Evolutionary conservation across 92 coral and sea anemone genomes (phyloP).

Genomic region (Epizoanthus ramosus): DNA sequence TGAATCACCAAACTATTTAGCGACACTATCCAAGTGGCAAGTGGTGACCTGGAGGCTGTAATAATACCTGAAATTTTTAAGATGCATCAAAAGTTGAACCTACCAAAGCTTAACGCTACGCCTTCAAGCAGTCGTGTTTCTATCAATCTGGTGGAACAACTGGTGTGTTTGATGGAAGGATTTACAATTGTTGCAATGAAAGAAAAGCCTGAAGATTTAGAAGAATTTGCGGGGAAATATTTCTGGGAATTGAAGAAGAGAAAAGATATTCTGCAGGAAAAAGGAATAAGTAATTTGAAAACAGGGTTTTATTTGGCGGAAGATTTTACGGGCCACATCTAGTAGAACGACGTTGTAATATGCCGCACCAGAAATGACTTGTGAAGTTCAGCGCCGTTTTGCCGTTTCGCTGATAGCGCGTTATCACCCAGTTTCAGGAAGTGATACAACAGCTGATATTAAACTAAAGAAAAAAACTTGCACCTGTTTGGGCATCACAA

Average conservation of each 20-base stretch:
- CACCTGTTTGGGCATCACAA: too few species aligned
- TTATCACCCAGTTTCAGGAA: too few species aligned
- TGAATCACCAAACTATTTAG: too few species aligned
- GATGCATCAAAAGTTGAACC: constrained; percentile 42
- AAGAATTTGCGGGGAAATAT: constrained; percentile 60
- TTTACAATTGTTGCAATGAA: constrained; percentile 60
- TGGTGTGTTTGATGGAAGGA: constrained; percentile 63
- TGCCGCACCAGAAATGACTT: too few species aligned
- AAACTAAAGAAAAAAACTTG: too few species aligned
- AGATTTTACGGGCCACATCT: constrained; percentile 50
- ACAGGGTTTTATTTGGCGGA: constrained; percentile 60
- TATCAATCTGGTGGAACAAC: constrained; percentile 48
- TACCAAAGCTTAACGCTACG: not conserved
- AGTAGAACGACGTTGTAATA: too few species aligned
- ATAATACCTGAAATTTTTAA: not conserved
- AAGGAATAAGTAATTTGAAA: constrained; percentile 57
- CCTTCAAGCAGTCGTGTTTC: constrained; percentile 27
- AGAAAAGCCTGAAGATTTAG: constrained; percentile 55
- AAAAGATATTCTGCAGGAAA: constrained; percentile 50
- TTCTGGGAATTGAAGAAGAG: constrained; percentile 55
- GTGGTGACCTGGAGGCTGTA: too few species aligned
- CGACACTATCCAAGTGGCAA: too few species aligned
- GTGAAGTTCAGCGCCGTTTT: too few species aligned
- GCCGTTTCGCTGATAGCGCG: too few species aligned
- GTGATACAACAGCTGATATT: too few species aligned